Base-by-base conservation (phyloP, 92 coral and sea anemone species). In the Zoanthus sociatus region DNA sequence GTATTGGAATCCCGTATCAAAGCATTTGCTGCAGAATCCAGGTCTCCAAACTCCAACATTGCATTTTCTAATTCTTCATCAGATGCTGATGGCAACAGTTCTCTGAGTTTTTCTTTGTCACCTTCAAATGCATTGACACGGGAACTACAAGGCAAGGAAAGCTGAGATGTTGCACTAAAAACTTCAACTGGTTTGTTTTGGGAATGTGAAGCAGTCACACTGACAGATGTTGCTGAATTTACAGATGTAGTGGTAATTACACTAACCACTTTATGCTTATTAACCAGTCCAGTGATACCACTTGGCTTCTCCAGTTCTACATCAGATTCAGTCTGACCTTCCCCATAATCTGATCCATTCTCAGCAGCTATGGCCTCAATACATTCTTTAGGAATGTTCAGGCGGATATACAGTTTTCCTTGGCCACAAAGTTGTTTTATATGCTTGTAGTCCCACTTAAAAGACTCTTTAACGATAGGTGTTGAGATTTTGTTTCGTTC, bases 401-500 rank as follows among this genome's bases (percentile, higher is more conserved):
- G 81, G 31, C 91, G 87, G 44, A 90, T 86, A 81, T 92, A 92
- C 61, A 92, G 70, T 79, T 90, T 92, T 6, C 95, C 93, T 73
- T 89, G 95, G 16, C 95, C 95, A 84, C 89, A 86, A 37, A 92
- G 75, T 71, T 92, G 92, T 78, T 92, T 87, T 1, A 92, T 55
- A 55, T 92, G 91, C 75, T 90, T 92, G 71, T 83, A 83, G 69
- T 92, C 88, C 91, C 93, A 93, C 67, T 83, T 67, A 64, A 90
- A 72, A 45, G 88, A 76, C 32, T 93, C 88, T 70, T 82, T 88
- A 7, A 93, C 92, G 14, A 90, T 90, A 5, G 90, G 95, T 67
- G 95, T 92, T 50, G 92, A 79, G 72, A 90, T 86, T 20, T 87
- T 90, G 87, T 90, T 92, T 81, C 92, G 88, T 82, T 92, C 93